These are phyloP conservation scores for Eupithecia exiguata DNA, from an alignment of 2,888 invertebrate species.

Conservation along the genomic window DNA sequence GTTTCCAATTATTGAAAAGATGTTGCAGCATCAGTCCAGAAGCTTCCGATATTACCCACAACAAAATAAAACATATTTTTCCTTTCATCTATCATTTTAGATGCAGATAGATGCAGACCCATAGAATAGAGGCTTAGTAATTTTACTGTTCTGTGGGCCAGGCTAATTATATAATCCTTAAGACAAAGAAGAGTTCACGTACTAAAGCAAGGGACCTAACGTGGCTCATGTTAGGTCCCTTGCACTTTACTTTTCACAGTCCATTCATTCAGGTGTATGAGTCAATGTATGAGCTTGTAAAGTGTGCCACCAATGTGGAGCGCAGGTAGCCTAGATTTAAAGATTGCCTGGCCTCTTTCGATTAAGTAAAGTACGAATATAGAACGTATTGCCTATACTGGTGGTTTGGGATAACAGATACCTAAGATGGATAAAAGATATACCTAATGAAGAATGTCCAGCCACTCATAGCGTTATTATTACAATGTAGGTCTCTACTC, in stretches of 20 bases:
- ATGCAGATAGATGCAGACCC: too few relatives aligned
- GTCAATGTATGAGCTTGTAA: slow-evolving; percentile 17
- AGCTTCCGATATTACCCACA: neutral
- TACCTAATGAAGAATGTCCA: neutral
- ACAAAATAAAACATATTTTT: neutral
- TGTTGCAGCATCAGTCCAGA: neutral
- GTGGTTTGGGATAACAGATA: neutral
- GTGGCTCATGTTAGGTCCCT: too few relatives aligned
- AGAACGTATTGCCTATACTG: neutral
- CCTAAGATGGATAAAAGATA: neutral
- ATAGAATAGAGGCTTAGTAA: neutral
- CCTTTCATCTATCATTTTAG: too few relatives aligned
- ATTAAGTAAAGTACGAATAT: slow-evolving; percentile 26
- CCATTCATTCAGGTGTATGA: slow-evolving; percentile 19
- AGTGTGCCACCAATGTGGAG: slow-evolving; percentile 34
- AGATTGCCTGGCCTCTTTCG: slow-evolving; percentile 32
- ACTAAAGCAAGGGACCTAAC: neutral
- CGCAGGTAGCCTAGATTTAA: slow-evolving; percentile 39
- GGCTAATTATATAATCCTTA: neutral
- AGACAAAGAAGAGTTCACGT: neutral
- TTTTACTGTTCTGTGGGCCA: neutral
- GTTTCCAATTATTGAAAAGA: neutral
- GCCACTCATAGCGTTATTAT: neutral
- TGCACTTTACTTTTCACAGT: slow-evolving; percentile 10
- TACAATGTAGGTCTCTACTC: neutral